Percentiles rank a stretch among this genome's conserved stretches.
These are phyloP conservation scores for Archilochus colubris DNA, from an alignment of 2,113 vertebrate species.

Conservation along the genomic window DNA sequence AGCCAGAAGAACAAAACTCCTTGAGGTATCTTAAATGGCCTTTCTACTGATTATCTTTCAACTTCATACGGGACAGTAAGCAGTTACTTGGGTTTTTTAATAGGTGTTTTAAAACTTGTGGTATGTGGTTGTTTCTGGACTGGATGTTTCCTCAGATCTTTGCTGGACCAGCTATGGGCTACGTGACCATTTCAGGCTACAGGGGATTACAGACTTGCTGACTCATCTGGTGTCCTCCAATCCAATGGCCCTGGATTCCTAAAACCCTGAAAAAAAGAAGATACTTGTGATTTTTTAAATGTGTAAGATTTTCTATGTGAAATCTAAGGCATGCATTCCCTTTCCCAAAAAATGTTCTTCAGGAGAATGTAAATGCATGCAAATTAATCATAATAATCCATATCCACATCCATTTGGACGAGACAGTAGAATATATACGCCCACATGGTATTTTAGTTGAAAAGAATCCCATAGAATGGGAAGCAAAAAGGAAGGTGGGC, in stretches of 20 bases:
- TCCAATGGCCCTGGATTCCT: not conserved
- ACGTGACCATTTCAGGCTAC: not conserved
- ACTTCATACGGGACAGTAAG: not conserved
- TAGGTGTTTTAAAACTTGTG: not conserved
- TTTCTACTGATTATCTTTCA: not conserved
- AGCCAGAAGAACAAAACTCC: not conserved
- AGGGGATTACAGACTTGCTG: not conserved
- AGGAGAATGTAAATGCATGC: constrained; percentile 44
- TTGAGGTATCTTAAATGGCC: not conserved
- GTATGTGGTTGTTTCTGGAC: not conserved
- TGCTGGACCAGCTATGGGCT: not conserved
- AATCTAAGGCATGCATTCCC: not conserved
- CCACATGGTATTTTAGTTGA: constrained; percentile 74
- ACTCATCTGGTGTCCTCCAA: not conserved
- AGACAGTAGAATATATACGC: constrained; percentile 51
- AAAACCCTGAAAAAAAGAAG: not conserved
- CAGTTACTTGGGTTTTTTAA: not conserved
- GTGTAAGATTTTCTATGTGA: accelerated
- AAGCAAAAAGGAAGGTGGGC: constrained; percentile 74
- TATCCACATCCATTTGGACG: constrained; percentile 32
- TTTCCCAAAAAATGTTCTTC: constrained; percentile 1
- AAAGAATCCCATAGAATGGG: constrained; percentile 60
- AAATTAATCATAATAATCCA: constrained; percentile 27
- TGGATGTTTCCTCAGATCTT: not conserved
- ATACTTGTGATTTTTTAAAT: not conserved